phyloP scores from a whole-genome alignment of 2,888 invertebrate species.

The Parnassius mnemosyne region DNA sequence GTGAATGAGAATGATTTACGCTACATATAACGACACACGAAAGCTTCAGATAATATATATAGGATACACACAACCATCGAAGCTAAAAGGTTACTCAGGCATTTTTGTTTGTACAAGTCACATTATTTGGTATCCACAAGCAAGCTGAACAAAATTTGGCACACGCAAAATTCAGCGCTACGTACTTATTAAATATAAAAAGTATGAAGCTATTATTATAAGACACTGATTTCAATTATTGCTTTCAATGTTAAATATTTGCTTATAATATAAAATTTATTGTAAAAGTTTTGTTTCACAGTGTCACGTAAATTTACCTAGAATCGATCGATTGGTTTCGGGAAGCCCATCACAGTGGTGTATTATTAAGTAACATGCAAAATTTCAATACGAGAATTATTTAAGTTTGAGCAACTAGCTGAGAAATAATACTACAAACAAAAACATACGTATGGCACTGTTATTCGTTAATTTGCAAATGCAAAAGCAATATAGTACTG shows the following conservation, averaged over 20 bases:
- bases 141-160: constrained; percentile 29
- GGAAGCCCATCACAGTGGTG: constrained; percentile 66
- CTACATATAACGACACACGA: constrained; percentile 6
- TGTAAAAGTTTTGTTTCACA: constrained; percentile 16
- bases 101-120: constrained; percentile 19
- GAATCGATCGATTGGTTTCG: constrained; percentile 52
- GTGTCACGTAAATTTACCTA: constrained; percentile 13
- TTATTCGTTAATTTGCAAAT: constrained; percentile 62
- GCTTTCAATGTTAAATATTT: constrained; percentile 18
- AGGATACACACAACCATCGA: constrained; percentile 39
- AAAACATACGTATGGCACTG: constrained; percentile 70
- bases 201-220: constrained; percentile 14
- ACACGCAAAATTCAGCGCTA: constrained; percentile 16
- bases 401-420: constrained; percentile 64
- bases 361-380: constrained; percentile 49
- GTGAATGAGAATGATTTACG: background rate
- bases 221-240: constrained; percentile 28
- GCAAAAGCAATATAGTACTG: constrained; percentile 6
- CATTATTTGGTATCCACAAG: constrained; percentile 23
- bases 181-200: constrained; percentile 1
- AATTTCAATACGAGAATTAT: constrained; percentile 38
- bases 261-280: constrained; percentile 12
- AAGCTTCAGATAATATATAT: constrained; percentile 23
- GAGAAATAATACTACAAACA: constrained; percentile 49
- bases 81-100: constrained; percentile 25